Evolutionary conservation across 1,140 invertebrate species (phyloP).

Genomic region (Plutomurus gul): DNA sequence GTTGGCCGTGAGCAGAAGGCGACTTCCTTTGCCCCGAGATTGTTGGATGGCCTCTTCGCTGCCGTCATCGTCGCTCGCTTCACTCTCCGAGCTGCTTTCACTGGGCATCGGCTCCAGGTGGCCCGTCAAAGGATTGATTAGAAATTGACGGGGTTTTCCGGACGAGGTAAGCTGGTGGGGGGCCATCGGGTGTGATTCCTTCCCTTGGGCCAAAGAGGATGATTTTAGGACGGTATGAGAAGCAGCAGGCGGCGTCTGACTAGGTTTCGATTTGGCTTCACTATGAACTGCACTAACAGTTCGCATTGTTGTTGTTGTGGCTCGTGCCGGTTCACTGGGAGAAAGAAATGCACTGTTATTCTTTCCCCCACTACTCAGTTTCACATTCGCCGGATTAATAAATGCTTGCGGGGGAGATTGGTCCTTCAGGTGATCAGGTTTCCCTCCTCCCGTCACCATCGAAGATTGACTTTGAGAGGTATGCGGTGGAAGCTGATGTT

Average conservation of each 20-base stretch:
- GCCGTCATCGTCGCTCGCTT: constrained; percentile 44
- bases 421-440: too few relatives aligned
- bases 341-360: background rate
- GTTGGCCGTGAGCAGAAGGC: background rate
- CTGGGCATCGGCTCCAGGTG: constrained; percentile 79
- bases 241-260: constrained; percentile 38
- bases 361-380: too few relatives aligned
- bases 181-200: background rate
- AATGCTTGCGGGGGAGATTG: too few relatives aligned
- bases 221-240: constrained; percentile 21
- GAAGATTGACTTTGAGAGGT: too few relatives aligned
- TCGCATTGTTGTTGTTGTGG: background rate
- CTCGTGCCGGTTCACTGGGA: background rate
- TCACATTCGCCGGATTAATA: too few relatives aligned
- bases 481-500: constrained; percentile 46
- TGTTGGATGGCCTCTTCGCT: background rate
- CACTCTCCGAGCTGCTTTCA: constrained; percentile 58
- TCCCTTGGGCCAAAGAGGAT: background rate
- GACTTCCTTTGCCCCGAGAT: constrained; percentile 27
- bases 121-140: constrained; percentile 81
- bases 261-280: constrained; percentile 40
- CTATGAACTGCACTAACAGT: constrained; percentile 22
- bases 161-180: constrained; percentile 57
- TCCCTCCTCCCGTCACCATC: too few relatives aligned
- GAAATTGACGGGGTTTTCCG: constrained; percentile 70